These are phyloP conservation scores for Trogon surrucura DNA, from an alignment of 2,113 vertebrate genomes.

Conservation along the genomic window DNA sequence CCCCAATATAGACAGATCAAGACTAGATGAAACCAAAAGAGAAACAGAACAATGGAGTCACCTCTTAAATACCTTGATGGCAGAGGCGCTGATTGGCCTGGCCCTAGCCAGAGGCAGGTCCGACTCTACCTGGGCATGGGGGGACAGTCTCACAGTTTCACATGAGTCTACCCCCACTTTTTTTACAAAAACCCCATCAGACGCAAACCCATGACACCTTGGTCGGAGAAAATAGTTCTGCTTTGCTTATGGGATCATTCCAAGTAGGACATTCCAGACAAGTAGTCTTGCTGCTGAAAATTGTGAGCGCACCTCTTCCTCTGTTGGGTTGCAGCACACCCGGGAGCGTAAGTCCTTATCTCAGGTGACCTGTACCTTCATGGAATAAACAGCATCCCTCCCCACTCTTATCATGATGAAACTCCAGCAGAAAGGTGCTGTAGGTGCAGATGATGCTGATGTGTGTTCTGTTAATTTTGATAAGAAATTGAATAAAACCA, in stretches of 20 bases:
- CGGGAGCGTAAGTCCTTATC: not conserved
- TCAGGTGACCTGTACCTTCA: not conserved
- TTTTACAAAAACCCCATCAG: no score
- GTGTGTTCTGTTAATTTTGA: not conserved
- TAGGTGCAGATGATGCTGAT: not conserved
- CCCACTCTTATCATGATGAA: not conserved
- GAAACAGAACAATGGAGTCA: no score
- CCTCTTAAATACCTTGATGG: no score
- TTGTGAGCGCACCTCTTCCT: not conserved
- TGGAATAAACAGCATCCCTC: not conserved
- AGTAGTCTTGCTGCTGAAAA: not conserved
- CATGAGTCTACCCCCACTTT: no score
- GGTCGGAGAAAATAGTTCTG: not conserved
- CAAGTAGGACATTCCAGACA: not conserved
- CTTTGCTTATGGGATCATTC: fast-evolving
- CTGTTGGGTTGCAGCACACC: not conserved
- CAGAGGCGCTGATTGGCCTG: no score
- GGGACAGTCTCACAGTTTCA: no score
- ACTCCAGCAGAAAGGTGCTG: not conserved
- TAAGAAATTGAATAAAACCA: not conserved
- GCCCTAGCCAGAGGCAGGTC: no score
- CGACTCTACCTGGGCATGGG: no score
- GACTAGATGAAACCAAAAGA: no score
- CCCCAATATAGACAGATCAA: no score
- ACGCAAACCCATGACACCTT: not conserved